These are phyloP conservation scores for Zoanthus gigantus DNA, from an alignment of 92 coral and sea anemone genomes.

Conservation along the genomic window DNA sequence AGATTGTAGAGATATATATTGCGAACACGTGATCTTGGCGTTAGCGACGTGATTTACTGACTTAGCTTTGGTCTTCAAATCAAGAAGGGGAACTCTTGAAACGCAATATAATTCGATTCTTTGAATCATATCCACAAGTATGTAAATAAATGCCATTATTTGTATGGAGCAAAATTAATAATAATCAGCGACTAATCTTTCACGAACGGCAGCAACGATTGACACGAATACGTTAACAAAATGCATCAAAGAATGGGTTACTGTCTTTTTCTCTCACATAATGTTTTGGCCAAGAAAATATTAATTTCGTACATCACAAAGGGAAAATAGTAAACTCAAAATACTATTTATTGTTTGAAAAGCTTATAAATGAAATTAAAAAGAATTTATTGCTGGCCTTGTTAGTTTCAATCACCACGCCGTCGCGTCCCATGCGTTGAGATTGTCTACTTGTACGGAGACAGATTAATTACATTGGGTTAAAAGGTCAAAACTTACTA, in stretches of 20 bases:
- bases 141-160: slow-evolving; percentile 27
- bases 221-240: neutral
- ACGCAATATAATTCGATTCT: slow-evolving; percentile 27
- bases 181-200: slow-evolving; percentile 21
- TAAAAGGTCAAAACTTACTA: slow-evolving; percentile 15
- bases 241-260: slow-evolving; percentile 21
- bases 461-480: neutral
- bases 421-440: neutral
- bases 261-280: neutral
- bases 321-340: slow-evolving; percentile 39
- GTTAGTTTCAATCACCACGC: slow-evolving; percentile 29
- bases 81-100: slow-evolving; percentile 28
- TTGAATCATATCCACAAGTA: slow-evolving; percentile 30
- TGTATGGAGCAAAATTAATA: slow-evolving; percentile 8
- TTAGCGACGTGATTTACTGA: slow-evolving; percentile 21
- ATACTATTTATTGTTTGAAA: slow-evolving; percentile 34
- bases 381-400: slow-evolving; percentile 2
- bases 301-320: slow-evolving; percentile 8
- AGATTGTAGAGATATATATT: slow-evolving; percentile 16
- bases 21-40: slow-evolving; percentile 39
- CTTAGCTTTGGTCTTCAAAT: slow-evolving; percentile 25
- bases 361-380: slow-evolving; percentile 1
- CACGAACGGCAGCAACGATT: slow-evolving; percentile 22
- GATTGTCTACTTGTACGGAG: slow-evolving; percentile 17
- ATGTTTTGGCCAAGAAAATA: slow-evolving; percentile 17